Percentiles rank a stretch among this genome's conserved stretches.
Evolutionary conservation across 2,888 invertebrate genomes (phyloP).

Genomic region (Lutraria lutraria): DNA sequence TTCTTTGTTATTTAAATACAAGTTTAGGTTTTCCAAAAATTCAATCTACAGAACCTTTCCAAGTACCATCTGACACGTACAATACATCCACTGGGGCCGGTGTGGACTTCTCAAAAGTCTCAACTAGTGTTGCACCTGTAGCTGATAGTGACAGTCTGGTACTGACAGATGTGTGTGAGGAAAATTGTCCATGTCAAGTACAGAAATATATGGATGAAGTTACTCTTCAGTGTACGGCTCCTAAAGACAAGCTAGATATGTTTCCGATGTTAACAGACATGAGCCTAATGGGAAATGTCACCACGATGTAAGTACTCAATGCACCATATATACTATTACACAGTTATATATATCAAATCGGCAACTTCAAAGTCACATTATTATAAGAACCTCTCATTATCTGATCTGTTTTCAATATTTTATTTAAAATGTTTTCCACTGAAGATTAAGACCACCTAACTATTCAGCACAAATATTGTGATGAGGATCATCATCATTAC

Average conservation of each 20-base stretch:
- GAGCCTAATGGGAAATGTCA: conserved; percentile 45
- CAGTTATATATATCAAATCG: too few species aligned
- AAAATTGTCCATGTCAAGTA: conserved; percentile 45
- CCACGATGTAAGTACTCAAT: conserved; percentile 46
- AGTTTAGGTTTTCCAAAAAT: neutral
- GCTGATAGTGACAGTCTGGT: neutral
- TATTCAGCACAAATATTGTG: too few species aligned
- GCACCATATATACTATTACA: too few species aligned
- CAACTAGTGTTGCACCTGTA: neutral
- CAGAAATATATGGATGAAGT: neutral
- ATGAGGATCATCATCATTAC: too few species aligned
- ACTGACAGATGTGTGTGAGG: conserved; percentile 18
- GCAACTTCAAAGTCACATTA: too few species aligned
- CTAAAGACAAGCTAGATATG: conserved; percentile 23
- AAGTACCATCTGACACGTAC: neutral
- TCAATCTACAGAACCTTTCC: neutral
- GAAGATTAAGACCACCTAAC: too few species aligned
- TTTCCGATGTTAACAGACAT: conserved; percentile 45
- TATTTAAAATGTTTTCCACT: too few species aligned
- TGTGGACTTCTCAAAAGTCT: neutral
- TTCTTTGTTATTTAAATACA: neutral
- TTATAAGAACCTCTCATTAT: too few species aligned
- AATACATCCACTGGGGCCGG: neutral
- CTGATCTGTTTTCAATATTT: too few species aligned
- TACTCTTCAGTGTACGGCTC: conserved; percentile 35